Evolutionary conservation across 2,113 vertebrate species (phyloP).

Genomic region (Marcusenius ussheri): DNA sequence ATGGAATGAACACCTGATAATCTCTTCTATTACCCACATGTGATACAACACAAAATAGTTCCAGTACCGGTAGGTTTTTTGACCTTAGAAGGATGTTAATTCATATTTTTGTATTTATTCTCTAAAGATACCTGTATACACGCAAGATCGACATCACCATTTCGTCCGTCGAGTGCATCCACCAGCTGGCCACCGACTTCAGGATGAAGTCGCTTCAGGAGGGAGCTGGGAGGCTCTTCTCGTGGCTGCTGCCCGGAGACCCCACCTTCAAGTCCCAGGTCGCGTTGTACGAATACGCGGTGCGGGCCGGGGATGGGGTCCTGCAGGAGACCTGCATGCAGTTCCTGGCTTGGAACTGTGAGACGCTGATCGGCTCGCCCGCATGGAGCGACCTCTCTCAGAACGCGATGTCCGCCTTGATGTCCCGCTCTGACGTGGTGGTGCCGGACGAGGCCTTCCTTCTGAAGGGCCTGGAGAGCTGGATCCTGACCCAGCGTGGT

Average conservation of each 20-base stretch:
- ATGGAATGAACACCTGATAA: background rate
- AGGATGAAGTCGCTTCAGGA: slow-evolving; percentile 36
- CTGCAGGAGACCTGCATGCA: slow-evolving; percentile 43
- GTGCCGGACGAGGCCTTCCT: slow-evolving; percentile 46
- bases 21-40: background rate
- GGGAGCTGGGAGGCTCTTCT: slow-evolving; percentile 38
- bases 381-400: slow-evolving; percentile 33
- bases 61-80: background rate
- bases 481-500: slow-evolving; percentile 28
- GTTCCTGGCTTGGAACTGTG: slow-evolving; percentile 52
- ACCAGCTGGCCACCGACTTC: slow-evolving; percentile 48
- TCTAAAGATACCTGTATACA: slow-evolving; percentile 56
- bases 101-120: background rate
- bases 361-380: slow-evolving; percentile 27
- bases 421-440: slow-evolving; percentile 46
- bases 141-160: slow-evolving; percentile 36
- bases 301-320: slow-evolving; percentile 19
- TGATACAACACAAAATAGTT: background rate
- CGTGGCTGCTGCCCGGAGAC: slow-evolving; percentile 43
- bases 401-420: slow-evolving; percentile 28
- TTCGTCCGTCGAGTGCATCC: slow-evolving; percentile 43
- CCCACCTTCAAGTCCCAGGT: slow-evolving; percentile 27
- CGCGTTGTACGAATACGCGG: slow-evolving; percentile 40
- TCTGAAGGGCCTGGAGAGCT: slow-evolving; percentile 43
- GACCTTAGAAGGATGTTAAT: background rate